Conservation (phyloP, 2,888 invertebrate genomes). For the Rhogogaster chlorosoma region DNA sequence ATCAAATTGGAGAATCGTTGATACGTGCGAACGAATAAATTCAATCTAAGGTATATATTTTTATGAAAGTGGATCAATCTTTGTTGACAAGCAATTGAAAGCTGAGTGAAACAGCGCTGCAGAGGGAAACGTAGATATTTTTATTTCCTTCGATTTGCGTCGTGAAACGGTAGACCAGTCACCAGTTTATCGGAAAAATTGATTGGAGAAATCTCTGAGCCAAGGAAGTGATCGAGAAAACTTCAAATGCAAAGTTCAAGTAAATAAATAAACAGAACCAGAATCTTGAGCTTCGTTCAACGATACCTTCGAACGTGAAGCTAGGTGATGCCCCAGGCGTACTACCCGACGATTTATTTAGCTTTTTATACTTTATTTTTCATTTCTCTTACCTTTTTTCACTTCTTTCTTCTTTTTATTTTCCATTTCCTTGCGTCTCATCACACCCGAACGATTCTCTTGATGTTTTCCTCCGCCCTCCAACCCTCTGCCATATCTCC, state of each 20-base stretch:
- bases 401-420: constrained; percentile 50
- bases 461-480: constrained; percentile 56
- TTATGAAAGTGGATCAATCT: not conserved
- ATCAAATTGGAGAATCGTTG: not conserved
- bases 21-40: not conserved
- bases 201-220: constrained; percentile 17
- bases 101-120: not conserved
- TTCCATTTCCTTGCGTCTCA: constrained; percentile 63
- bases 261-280: constrained; percentile 28
- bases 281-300: constrained; percentile 11
- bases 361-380: constrained; percentile 61
- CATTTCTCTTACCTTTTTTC: constrained; percentile 35
- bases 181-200: constrained; percentile 23
- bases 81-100: not conserved
- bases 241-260: constrained; percentile 18
- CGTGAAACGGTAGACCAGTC: not conserved
- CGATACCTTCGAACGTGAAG: not conserved
- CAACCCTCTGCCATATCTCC: constrained; percentile 56
- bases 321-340: constrained; percentile 51
- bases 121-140: not conserved
- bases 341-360: constrained; percentile 69
- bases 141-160: not conserved
- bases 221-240: constrained; percentile 5
- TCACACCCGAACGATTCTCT: constrained; percentile 64
- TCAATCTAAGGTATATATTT: constrained; percentile 2